Evolutionary conservation across 1,140 invertebrate species (phyloP).

Genomic region (Apis florea): DNA sequence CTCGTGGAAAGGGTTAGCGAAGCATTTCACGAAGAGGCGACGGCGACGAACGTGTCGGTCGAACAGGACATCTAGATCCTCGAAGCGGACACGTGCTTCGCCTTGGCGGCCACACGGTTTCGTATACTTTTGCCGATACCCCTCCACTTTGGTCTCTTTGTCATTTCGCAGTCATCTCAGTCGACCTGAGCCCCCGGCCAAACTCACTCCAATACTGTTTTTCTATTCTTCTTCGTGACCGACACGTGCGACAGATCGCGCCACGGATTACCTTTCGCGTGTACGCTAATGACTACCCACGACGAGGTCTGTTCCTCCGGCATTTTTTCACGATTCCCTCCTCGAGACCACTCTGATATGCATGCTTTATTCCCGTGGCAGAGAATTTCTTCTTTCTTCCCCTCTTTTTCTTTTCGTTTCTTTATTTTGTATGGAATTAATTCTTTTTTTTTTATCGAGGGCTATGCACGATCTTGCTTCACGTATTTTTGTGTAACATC

Average conservation of each 20-base stretch:
- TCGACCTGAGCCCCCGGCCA: slow-evolving; percentile 44
- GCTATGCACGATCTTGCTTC: no score
- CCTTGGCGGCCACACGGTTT: slow-evolving; percentile 45
- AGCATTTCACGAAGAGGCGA: slow-evolving; percentile 72
- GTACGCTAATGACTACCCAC: slow-evolving; percentile 31
- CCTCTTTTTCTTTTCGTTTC: background rate
- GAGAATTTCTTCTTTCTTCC: background rate
- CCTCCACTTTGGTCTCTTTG: background rate
- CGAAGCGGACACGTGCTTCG: slow-evolving; percentile 66
- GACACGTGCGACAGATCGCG: slow-evolving; percentile 52
- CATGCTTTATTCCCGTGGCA: background rate
- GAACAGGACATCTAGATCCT: slow-evolving; percentile 71
- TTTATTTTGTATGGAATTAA: no score
- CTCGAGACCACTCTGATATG: background rate
- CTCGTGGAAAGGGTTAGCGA: slow-evolving; percentile 36
- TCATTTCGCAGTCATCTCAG: slow-evolving; percentile 54
- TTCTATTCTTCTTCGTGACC: slow-evolving; percentile 9
- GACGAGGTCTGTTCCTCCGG: background rate
- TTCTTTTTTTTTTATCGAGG: no score
- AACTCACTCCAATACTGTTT: slow-evolving; percentile 28
- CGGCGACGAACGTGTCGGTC: slow-evolving; percentile 67
- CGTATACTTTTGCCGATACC: background rate
- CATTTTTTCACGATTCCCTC: slow-evolving; percentile 13
- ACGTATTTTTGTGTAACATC: no score
- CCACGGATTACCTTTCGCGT: slow-evolving; percentile 39